Conservation (phyloP, 2,888 invertebrate species). For the Zaprionus bogoriensis region DNA sequence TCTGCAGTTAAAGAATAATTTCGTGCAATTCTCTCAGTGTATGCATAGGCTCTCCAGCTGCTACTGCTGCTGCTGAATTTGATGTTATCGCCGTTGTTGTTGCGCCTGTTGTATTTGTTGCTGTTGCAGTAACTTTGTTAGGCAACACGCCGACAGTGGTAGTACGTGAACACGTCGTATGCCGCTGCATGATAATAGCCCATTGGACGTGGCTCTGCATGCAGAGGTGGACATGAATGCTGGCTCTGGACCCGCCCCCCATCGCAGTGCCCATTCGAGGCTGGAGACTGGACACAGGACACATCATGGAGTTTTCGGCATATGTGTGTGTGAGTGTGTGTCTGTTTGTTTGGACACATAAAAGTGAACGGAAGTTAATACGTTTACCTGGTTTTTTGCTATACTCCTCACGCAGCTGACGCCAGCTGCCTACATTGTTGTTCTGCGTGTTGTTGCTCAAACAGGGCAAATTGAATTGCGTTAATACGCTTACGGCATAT, state of each 20-base stretch:
- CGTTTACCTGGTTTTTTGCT: slow-evolving; percentile 64
- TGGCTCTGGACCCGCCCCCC: slow-evolving; percentile 6
- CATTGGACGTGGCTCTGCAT: slow-evolving; percentile 24
- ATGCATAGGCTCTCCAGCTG: slow-evolving; percentile 6
- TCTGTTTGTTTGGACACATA: slow-evolving; percentile 50
- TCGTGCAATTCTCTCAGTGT: slow-evolving; percentile 19
- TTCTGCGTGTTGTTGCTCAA: slow-evolving; percentile 26
- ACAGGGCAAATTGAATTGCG: slow-evolving; percentile 72
- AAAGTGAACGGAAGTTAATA: slow-evolving; percentile 77
- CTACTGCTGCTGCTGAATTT: neutral
- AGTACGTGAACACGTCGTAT: slow-evolving; percentile 32
- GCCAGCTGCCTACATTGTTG: slow-evolving; percentile 61
- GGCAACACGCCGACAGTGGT: slow-evolving; percentile 33
- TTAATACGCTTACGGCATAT: slow-evolving; percentile 74
- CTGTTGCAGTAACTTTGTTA: slow-evolving; percentile 52
- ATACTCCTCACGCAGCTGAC: slow-evolving; percentile 54
- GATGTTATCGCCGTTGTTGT: neutral
- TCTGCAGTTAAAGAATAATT: neutral
- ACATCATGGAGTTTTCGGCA: slow-evolving; percentile 49
- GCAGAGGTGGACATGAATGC: slow-evolving; percentile 12
- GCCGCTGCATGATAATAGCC: slow-evolving; percentile 54
- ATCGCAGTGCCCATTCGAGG: too few relatives aligned
- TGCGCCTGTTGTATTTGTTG: slow-evolving; percentile 14
- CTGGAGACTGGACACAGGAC: slow-evolving; percentile 31
- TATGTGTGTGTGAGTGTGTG: slow-evolving; percentile 9